Base-by-base conservation (phyloP, 2,888 invertebrate genomes). In the Ormia ochracea region DNA sequence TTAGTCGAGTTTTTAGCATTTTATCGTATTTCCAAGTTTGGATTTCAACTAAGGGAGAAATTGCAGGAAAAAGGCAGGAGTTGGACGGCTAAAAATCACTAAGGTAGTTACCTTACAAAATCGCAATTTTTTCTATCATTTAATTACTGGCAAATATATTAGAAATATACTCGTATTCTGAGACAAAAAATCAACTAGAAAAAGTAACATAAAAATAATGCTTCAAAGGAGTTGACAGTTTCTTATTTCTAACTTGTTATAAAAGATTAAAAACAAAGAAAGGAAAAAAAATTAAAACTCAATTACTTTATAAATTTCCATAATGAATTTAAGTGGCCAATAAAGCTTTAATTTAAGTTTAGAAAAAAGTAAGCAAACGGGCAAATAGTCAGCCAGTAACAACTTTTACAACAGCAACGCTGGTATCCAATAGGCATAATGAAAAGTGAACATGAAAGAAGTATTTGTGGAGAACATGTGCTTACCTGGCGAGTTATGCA, bases 301-400 rank as follows among this genome's bases (percentile, higher is more conserved):
- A 69, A 76, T 80, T 76, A 54, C 72, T 80, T 75, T 61, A 69
- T 75, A 66, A 66, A 80, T 75, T 68, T 80, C 45, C 59, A 50
- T 75, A 76, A 79, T 79, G 65, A 66, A 66, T 72, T 66, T 75
- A 79, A 80, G 79, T 80, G 79, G 75, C 23, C 59, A 75, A 68
- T 76, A 80, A 76, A 80, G 66, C 70, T 72, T 61, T 76, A 61
- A 80, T 72, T 76, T 66, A 43, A 80, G 54, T 66, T 66, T 59
- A 48, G 19, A 66, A 70, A 38, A 28, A 45, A 21, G n/a, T 28
- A 28, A 41, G 14, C 52, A 31, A 52, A 52, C n/a, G 19, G 12
- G 28, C 3, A 12, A 43, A 31, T n/a, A n/a, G n/a, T n/a, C n/a
- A n/a, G n/a, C n/a, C 33, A 28, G 17, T 45, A 26, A 38, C 36